Evolutionary conservation across 2,113 vertebrate species (phyloP).

Genomic region (Lepisosteus oculatus): DNA sequence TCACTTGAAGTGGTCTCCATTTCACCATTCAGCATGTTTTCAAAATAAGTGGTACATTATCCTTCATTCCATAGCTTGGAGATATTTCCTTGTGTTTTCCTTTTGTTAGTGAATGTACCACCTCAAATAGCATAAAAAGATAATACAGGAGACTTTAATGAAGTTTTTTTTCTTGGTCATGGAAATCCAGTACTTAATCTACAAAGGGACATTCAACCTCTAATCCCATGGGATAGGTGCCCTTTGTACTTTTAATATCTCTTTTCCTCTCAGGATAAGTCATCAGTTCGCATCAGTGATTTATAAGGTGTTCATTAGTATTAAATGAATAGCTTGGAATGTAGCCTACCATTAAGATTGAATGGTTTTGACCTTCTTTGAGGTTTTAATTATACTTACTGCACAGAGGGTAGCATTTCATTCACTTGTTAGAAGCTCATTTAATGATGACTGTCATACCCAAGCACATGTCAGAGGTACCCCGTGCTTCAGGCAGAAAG

Average conservation of each 20-base stretch:
- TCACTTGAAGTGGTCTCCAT: conserved; percentile 63
- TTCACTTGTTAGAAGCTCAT: not conserved
- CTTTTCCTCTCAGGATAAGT: conserved; percentile 41
- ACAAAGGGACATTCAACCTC: conserved; percentile 57
- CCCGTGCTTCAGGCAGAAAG: no score
- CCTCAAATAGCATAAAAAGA: conserved; percentile 40
- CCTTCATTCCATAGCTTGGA: conserved; percentile 46
- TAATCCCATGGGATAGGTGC: conserved; percentile 56
- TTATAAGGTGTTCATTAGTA: conserved; percentile 55
- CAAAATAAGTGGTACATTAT: conserved; percentile 64
- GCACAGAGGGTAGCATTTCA: not conserved
- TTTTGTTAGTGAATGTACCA: conserved; percentile 56
- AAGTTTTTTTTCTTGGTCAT: conserved; percentile 54
- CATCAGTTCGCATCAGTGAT: conserved; percentile 54
- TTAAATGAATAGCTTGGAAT: conserved; percentile 57
- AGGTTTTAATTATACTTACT: conserved; percentile 58
- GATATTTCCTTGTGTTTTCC: conserved; percentile 23
- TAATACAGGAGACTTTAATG: conserved; percentile 52
- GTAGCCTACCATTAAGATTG: conserved; percentile 61
- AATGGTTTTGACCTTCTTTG: conserved; percentile 55
- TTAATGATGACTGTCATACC: not conserved
- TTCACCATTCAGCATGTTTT: conserved; percentile 70
- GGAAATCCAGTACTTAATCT: conserved; percentile 59
- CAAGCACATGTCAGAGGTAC: no score
- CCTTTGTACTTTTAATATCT: conserved; percentile 65